Conservation (phyloP, 2,113 vertebrate genomes). For the Lophochroa leadbeateri region DNA sequence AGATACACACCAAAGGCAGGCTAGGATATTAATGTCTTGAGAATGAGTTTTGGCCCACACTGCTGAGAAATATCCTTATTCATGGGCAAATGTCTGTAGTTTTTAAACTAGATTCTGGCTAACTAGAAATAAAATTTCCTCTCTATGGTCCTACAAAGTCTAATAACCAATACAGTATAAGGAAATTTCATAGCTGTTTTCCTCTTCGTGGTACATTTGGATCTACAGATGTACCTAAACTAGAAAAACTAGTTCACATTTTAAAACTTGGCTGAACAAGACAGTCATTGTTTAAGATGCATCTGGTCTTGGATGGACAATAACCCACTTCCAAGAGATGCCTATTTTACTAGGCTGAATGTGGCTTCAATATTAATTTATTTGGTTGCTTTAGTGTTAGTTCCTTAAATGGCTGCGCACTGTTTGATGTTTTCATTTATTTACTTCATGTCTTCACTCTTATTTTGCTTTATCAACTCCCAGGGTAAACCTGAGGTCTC, state of each 20-base stretch:
- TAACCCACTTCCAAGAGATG: background rate
- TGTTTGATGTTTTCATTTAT: background rate
- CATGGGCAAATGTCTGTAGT: background rate
- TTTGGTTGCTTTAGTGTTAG: accelerated
- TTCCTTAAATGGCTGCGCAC: background rate
- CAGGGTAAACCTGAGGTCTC: background rate
- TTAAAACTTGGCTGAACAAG: background rate
- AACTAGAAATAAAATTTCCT: background rate
- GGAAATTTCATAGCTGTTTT: background rate
- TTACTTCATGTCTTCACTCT: background rate
- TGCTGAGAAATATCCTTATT: background rate
- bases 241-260: background rate
- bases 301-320: background rate
- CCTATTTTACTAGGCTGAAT: background rate
- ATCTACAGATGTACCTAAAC: background rate
- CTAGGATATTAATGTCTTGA: background rate
- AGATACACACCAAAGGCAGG: background rate
- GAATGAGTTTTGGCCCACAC: background rate
- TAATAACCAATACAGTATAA: background rate
- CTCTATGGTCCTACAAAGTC: background rate
- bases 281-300: background rate
- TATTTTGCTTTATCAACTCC: background rate
- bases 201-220: background rate
- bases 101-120: background rate
- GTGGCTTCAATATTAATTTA: background rate